Conservation (phyloP, 2,113 vertebrate genomes). For the Ibidorhyncha struthersii region DNA sequence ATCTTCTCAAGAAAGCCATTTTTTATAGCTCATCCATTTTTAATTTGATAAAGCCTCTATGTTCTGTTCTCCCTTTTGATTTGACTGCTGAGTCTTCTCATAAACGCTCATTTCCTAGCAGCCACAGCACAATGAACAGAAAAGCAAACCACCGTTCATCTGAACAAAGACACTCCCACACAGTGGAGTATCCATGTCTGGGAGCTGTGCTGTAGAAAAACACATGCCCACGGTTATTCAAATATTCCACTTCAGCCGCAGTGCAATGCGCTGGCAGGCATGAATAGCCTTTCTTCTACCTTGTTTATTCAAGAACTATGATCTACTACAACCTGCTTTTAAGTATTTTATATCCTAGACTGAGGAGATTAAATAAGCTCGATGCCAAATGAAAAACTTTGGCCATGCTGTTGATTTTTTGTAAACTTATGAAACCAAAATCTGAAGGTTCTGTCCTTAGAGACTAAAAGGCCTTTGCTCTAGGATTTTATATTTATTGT, state of each 20-base stretch:
- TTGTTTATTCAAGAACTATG: slow-evolving; percentile 45
- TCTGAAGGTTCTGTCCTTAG: slow-evolving; percentile 38
- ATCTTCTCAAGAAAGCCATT: slow-evolving; percentile 33
- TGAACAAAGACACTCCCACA: slow-evolving; percentile 48
- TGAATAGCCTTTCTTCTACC: slow-evolving; percentile 33
- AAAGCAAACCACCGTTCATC: background rate
- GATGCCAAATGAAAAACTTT: slow-evolving; percentile 10
- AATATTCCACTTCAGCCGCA: slow-evolving; percentile 6
- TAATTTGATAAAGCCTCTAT: slow-evolving; percentile 48
- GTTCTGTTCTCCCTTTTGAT: slow-evolving; percentile 18
- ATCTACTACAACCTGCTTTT: slow-evolving; percentile 16
- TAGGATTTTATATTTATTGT: slow-evolving; percentile 53
- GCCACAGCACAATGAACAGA: slow-evolving; percentile 16
- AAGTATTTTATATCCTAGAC: slow-evolving; percentile 10
- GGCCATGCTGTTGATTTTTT: background rate
- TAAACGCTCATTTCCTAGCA: slow-evolving; percentile 35
- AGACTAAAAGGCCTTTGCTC: slow-evolving; percentile 25
- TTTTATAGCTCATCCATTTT: slow-evolving; percentile 52
- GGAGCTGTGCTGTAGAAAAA: slow-evolving; percentile 12
- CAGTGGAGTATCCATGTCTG: background rate
- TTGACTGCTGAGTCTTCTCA: background rate
- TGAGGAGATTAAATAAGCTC: slow-evolving; percentile 17
- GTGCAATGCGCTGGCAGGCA: background rate
- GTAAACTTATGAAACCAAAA: slow-evolving; percentile 30
- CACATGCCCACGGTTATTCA: slow-evolving; percentile 14